A percentile compares a stretch with the other conserved stretches of the same genome.
These are phyloP conservation scores for Lacerta agilis DNA, from an alignment of 2,797 vertebrate species.

Conservation along the genomic window DNA sequence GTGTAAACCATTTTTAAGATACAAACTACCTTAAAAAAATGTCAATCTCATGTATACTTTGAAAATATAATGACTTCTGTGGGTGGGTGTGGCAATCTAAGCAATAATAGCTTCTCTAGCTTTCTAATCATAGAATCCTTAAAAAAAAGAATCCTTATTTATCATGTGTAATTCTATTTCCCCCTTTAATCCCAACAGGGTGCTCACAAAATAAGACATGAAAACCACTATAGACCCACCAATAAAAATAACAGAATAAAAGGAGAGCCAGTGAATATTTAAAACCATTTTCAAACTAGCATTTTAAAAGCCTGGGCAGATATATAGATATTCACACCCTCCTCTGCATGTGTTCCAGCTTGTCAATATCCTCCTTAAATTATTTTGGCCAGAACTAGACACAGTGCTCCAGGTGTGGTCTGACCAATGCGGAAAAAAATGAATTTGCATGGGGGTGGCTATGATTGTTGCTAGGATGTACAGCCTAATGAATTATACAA, in stretches of 20 bases:
- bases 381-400: no score
- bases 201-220: background rate
- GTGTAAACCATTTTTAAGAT: constrained; percentile 8
- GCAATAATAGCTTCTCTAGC: constrained; percentile 17
- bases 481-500: no score
- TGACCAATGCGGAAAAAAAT: no score
- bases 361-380: no score
- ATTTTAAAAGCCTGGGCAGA: background rate
- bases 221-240: background rate
- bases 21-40: background rate
- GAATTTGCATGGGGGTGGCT: no score
- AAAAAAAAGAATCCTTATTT: background rate
- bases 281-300: background rate
- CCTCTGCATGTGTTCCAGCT: no score
- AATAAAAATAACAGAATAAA: background rate
- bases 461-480: no score
- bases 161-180: background rate
- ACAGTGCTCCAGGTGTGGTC: no score
- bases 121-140: background rate
- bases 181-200: background rate
- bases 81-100: no score
- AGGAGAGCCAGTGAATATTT: background rate
- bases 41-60: constrained; percentile 22
- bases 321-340: background rate
- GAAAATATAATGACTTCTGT: background rate